These are phyloP conservation scores for Phengaris arion DNA, from an alignment of 2,888 invertebrate genomes.

Conservation along the genomic window DNA sequence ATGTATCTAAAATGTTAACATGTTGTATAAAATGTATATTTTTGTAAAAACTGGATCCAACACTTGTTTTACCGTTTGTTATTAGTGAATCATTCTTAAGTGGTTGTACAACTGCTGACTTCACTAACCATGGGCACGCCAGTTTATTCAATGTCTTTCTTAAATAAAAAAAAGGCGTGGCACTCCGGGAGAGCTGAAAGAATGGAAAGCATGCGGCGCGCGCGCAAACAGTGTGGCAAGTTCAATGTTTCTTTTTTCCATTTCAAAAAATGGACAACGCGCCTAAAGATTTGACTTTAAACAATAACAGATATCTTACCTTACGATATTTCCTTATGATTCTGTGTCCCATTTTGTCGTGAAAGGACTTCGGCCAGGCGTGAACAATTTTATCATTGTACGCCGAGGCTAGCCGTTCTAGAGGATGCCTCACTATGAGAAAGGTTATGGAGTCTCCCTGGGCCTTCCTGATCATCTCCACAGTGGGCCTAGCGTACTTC, in stretches of 20 bases:
- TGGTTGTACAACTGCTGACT: not conserved
- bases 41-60: not conserved
- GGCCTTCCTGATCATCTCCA: constrained; percentile 85
- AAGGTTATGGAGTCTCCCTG: constrained; percentile 89
- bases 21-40: not conserved
- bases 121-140: no score
- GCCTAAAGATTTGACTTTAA: not conserved
- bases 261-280: not conserved
- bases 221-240: no score
- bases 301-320: constrained; percentile 54
- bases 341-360: constrained; percentile 87
- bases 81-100: constrained; percentile 9
- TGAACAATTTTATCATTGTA: constrained; percentile 92
- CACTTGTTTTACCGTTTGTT: not conserved
- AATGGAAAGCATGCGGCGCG: no score
- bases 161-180: no score
- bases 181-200: no score
- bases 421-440: constrained; percentile 89
- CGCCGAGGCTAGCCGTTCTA: constrained; percentile 88
- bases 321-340: constrained; percentile 87
- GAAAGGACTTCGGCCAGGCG: constrained; percentile 89
- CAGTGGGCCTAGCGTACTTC: constrained; percentile 87
- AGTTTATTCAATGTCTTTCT: no score
- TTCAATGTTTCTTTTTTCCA: no score
- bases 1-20: not conserved